These are phyloP conservation scores for Sebastes ruberrimus DNA, from an alignment of 2,797 vertebrate species.

Conservation along the genomic window DNA sequence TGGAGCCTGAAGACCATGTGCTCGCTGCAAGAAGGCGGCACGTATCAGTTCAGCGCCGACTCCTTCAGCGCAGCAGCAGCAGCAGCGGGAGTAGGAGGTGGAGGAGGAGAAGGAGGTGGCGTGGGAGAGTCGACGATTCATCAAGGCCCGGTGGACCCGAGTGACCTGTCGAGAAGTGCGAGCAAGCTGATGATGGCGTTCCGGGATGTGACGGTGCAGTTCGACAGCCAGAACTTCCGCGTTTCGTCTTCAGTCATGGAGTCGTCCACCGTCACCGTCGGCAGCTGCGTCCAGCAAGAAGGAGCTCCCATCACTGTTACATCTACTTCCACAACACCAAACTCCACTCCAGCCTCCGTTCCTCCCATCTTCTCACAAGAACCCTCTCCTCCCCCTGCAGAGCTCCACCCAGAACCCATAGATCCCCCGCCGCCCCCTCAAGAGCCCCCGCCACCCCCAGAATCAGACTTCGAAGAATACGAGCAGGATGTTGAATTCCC, in stretches of 20 bases:
- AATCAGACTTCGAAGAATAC: slow-evolving; percentile 57
- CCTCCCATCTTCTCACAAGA: slow-evolving; percentile 46
- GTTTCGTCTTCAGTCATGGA: slow-evolving; percentile 92
- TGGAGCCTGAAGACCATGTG: slow-evolving; percentile 99
- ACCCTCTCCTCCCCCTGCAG: slow-evolving; percentile 46
- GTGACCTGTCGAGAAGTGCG: slow-evolving; percentile 87
- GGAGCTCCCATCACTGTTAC: slow-evolving; percentile 42
- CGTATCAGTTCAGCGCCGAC: slow-evolving; percentile 91
- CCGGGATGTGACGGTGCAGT: slow-evolving; percentile 95
- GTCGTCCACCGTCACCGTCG: slow-evolving; percentile 88
- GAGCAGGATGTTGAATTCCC: slow-evolving; percentile 80
- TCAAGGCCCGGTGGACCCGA: slow-evolving; percentile 76
- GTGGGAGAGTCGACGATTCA: slow-evolving; percentile 64
- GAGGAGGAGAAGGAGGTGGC: slow-evolving; percentile 73
- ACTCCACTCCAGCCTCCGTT: slow-evolving; percentile 30
- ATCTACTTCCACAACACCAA: slow-evolving; percentile 37
- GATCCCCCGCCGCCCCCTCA: slow-evolving; percentile 72
- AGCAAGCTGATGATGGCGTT: slow-evolving; percentile 99
- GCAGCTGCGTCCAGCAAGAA: slow-evolving; percentile 85
- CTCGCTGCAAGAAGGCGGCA: slow-evolving; percentile 91
- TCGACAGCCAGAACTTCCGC: slow-evolving; percentile 94
- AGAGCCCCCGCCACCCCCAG: slow-evolving; percentile 73
- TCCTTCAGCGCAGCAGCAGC: slow-evolving; percentile 82
- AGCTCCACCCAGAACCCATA: slow-evolving; percentile 48
- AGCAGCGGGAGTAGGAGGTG: slow-evolving; percentile 53